Evolutionary conservation across 1,140 invertebrate genomes (phyloP).

Genomic region (Sycophila sp.): DNA sequence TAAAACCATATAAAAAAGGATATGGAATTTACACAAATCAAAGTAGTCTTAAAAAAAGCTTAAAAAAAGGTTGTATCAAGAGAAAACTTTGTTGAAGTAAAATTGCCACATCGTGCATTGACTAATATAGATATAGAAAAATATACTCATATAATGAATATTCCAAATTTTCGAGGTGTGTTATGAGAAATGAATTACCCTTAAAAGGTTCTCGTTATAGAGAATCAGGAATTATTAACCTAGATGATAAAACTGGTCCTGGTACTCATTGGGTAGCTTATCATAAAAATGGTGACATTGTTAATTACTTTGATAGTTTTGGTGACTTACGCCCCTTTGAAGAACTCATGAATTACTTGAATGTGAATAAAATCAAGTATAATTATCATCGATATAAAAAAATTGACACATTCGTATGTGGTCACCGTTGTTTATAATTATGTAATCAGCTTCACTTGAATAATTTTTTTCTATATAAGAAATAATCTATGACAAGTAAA

Average conservation of each 20-base stretch:
- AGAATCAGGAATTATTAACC: slow-evolving; percentile 53
- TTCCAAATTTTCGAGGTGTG: slow-evolving; percentile 47
- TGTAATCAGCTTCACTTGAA: background rate
- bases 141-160: slow-evolving; percentile 45
- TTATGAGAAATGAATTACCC: slow-evolving; percentile 47
- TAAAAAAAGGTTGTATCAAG: background rate
- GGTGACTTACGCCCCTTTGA: slow-evolving; percentile 46
- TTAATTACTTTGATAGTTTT: slow-evolving; percentile 53
- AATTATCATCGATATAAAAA: slow-evolving; percentile 44
- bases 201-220: slow-evolving; percentile 36
- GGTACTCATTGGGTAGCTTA: slow-evolving; percentile 55
- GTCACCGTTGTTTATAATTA: slow-evolving; percentile 45
- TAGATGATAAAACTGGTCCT: slow-evolving; percentile 42
- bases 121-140: slow-evolving; percentile 46
- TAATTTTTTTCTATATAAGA: background rate
- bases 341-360: slow-evolving; percentile 47
- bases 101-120: slow-evolving; percentile 44
- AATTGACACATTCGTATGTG: slow-evolving; percentile 39
- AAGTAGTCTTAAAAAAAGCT: background rate
- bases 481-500: background rate
- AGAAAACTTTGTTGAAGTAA: slow-evolving; percentile 34
- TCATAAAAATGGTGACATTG: slow-evolving; percentile 42
- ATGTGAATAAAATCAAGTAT: slow-evolving; percentile 39
- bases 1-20: no score
- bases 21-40: no score